Evolutionary conservation across 2,888 invertebrate genomes (phyloP), one percentile per base, ranked within the genome.

Genomic region (Eupithecia subumbrata): DNA sequence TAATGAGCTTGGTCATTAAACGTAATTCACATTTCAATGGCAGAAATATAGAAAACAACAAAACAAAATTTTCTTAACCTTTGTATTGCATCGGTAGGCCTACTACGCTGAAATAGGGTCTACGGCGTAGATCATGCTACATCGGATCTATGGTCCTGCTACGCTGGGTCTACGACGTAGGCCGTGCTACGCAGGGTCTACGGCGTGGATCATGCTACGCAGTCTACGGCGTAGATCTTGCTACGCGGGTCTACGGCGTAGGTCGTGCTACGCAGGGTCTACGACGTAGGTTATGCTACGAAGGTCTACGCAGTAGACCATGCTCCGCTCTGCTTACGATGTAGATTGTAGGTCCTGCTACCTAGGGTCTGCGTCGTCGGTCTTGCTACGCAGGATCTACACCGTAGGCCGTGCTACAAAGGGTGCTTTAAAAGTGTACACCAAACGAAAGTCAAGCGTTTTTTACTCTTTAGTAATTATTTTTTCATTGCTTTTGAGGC

Each of bases 61-160:
- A 52, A 18, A n/a, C n/a, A 7, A 52, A 52, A 52, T n/a, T 9
- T n/a, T n/a, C n/a, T 52, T n/a, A n/a, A n/a, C 9, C 9, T n/a
- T n/a, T 9, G 2, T 30, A 63, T 60, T 12, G 14, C 60, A 25
- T 25, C 25, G 25, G 30, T 30, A 30, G 25, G 30, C n/a, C n/a
- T 63, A 30, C 34, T 37, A 66, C 16, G 37, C 30, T 34, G 34
- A 16, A 16, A 34, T 48, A 18, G 18, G n/a, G 30, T 34, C 93
- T 79, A 74, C 52, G n/a, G 22, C 25, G 43, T 75, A 48, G 16
- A 34, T 18, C 18, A 30, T 64, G 34, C 18, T 64, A 64, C 18
- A 34, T 34, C 25, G 30, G 25, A 64, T 25, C 63, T 64, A 16
- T 7, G 16, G 30, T 18, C 30, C 12, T 66, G 66, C 66, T 37